These are phyloP conservation scores for Chlorocebus sabaeus DNA, from an alignment of 2,113 vertebrate species.

Conservation along the genomic window DNA sequence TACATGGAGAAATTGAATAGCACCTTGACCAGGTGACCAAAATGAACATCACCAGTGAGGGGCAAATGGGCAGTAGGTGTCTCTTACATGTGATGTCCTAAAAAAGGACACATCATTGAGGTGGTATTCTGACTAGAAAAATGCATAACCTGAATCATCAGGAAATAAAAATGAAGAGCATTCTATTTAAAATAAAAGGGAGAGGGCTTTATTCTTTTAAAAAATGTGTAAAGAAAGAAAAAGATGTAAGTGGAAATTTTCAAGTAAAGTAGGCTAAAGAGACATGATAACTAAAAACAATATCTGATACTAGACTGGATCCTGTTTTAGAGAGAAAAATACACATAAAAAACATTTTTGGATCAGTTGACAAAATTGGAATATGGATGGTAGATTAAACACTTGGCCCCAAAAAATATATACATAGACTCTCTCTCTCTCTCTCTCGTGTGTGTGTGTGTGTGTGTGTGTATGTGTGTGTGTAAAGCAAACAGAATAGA, in stretches of 20 bases:
- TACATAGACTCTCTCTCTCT: background rate
- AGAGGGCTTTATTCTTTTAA: background rate
- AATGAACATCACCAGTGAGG: background rate
- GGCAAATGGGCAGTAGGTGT: background rate
- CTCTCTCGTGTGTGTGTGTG: background rate
- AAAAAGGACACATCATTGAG: background rate
- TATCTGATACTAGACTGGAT: background rate
- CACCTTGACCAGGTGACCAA: background rate
- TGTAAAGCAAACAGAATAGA: background rate
- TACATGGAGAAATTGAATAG: background rate
- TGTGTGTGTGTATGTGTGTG: background rate
- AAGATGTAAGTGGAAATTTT: background rate
- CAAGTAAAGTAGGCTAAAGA: background rate
- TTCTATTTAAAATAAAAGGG: background rate
- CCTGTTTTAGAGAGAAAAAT: background rate
- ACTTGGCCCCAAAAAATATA: background rate
- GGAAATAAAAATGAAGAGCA: constrained; percentile 6
- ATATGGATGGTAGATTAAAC: background rate
- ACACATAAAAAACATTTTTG: background rate
- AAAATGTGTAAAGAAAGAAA: background rate
- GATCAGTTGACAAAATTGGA: background rate
- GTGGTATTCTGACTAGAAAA: background rate
- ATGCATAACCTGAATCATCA: background rate
- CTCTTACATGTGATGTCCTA: background rate
- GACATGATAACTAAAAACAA: background rate